These are phyloP conservation scores for Dinomys branickii DNA, from an alignment of 2,113 vertebrate genomes.

Conservation along the genomic window DNA sequence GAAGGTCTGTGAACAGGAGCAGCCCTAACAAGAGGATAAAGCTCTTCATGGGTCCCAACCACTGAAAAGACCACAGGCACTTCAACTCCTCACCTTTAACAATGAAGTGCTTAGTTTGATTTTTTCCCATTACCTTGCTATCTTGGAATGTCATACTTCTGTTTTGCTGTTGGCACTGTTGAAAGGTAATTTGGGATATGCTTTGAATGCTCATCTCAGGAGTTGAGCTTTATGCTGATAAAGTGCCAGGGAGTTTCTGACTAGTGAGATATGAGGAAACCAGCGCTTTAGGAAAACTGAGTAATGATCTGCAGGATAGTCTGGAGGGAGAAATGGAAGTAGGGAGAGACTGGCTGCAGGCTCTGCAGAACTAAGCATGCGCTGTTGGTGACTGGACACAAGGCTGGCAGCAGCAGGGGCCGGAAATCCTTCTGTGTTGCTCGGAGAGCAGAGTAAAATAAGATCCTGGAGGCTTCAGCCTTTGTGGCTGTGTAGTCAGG, in stretches of 20 bases:
- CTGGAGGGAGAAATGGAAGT: not conserved
- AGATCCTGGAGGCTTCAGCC: not conserved
- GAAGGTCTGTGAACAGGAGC: not conserved
- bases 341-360: not conserved
- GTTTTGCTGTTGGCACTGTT: not conserved
- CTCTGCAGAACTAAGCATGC: not conserved
- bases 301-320: not conserved
- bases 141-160: not conserved
- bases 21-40: not conserved
- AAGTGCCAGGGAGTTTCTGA: not conserved
- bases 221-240: not conserved
- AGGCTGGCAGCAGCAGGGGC: not conserved
- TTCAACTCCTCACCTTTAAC: not conserved
- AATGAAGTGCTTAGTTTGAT: not conserved
- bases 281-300: not conserved
- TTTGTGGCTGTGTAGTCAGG: not conserved
- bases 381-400: not conserved
- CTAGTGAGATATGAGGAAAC: accelerated
- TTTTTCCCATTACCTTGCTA: not conserved
- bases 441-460: not conserved
- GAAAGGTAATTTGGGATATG: not conserved
- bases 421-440: not conserved
- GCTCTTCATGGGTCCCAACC: not conserved
- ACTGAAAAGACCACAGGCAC: too few species aligned
- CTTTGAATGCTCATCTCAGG: not conserved